Evolutionary conservation across 2,113 vertebrate genomes (phyloP), one percentile per base, ranked within the genome.

Genomic region (Oryzias woworae): DNA sequence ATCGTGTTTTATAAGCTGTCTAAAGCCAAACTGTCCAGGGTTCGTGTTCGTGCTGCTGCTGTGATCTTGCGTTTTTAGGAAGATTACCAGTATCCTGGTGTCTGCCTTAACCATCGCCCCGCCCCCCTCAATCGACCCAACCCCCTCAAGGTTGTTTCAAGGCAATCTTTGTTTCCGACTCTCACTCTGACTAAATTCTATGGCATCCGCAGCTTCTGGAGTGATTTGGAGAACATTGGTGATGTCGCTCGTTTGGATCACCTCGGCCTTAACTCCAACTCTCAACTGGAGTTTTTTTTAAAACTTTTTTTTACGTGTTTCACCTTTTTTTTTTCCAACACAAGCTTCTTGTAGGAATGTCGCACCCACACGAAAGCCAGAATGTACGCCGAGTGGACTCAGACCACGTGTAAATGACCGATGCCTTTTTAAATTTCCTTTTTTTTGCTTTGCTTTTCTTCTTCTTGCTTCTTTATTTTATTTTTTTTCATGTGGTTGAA

Each of bases 341-440:
- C n/a, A 53, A 59, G 50, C 71, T 51, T 23, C 18, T 16, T 42
- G 54, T 55, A 51, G 7, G 61, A 85, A 82, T 77, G 80, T 81
- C 62, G 23, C 42, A 91, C 26, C 67, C 75, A 81, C 80, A 74
- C 85, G 92, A 93, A 92, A 91, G 94, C 93, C 94, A 91, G 93
- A 94, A 95, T 95, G 94, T 95, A 95, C 91, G 91, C 85, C 85
- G 87, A 87, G 84, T 90, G 58, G 83, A 84, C 87, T 42, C 91
- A 88, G 87, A 92, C 90, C 83, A 74, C 88, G 91, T 71, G 60
- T 79, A 66, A 72, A 75, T 91, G 91, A 93, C 92, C 91, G 88
- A 94, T 94, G 92, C 92, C 94, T 94, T 88, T 90, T 89, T 28
- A 10, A 52, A 20, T 14, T 49, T 22, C 6, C 54, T 88, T 84